Conservation (phyloP, 2,888 invertebrate species). For the Agrotis puta region DNA sequence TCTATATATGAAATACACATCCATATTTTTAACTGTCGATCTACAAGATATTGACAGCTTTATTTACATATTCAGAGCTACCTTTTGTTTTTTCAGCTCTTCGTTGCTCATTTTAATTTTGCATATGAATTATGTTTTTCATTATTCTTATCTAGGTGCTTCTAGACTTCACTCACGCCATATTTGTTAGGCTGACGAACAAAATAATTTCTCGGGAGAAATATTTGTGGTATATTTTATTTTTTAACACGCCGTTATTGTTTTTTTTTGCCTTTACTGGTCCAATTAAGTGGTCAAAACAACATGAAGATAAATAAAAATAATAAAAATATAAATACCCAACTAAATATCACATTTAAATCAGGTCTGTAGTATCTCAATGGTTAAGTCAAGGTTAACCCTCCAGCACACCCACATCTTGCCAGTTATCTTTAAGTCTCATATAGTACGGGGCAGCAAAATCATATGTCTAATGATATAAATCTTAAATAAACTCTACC, state of each 20-base stretch:
- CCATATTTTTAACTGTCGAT: slow-evolving; percentile 15
- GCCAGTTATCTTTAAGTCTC: too few relatives aligned
- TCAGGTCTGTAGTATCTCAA: too few relatives aligned
- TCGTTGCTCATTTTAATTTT: slow-evolving; percentile 21
- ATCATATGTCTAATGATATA: neutral
- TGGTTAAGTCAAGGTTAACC: too few relatives aligned
- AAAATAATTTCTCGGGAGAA: neutral
- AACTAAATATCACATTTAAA: too few relatives aligned
- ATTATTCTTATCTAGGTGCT: slow-evolving; percentile 16
- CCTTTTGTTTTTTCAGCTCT: slow-evolving; percentile 28
- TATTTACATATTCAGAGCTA: slow-evolving; percentile 33
- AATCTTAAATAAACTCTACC: neutral
- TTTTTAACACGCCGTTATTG: too few relatives aligned
- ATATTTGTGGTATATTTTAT: neutral
- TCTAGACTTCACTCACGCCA: neutral
- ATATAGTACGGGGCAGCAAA: neutral
- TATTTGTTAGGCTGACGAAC: neutral
- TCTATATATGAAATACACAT: neutral
- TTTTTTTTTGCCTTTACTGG: too few relatives aligned
- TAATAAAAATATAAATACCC: too few relatives aligned
- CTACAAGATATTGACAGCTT: slow-evolving; percentile 5
- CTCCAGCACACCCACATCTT: too few relatives aligned
- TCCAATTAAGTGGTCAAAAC: too few relatives aligned
- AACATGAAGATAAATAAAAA: too few relatives aligned
- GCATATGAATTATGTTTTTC: slow-evolving; percentile 27